Base-by-base conservation (phyloP, 2,797 vertebrate genomes). In the Glyptemys insculpta region DNA sequence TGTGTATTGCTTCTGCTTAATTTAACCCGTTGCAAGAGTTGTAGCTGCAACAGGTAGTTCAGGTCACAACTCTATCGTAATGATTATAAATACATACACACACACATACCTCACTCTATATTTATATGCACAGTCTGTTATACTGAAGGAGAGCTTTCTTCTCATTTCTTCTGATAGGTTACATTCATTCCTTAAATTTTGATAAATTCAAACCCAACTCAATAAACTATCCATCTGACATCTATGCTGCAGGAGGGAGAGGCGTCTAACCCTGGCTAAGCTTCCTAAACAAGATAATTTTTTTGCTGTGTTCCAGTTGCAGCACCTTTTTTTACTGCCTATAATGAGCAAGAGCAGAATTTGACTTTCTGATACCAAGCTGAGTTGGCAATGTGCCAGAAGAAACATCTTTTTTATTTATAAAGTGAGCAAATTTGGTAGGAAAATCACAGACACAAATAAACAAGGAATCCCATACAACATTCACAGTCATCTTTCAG, bases 181-280 rank as follows among this genome's bases (percentile, higher is more conserved):
- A 27, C 1, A 1, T 65, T 96, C 92, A 93, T 91, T 94, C 74
- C 87, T 93, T 90, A 95, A 92, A 81, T 59, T 68, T 68, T 11
- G 86, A 59, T 92, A 93, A 97, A 94, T 96, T 96, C 91, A 97
- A 97, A 93, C 89, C 91, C 97, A 89, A 94, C 89, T 94, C 94
- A 96, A 97, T 94, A 91, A 94, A 93, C 49, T 72, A 94, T 91
- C 88, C 95, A 96, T 96, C 94, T 97, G 95, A 94, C 89, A 96
- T 93, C 47, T 96, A 87, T 50, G 68, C 84, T 87, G 82, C 91
- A 94, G 90, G 91, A 37, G 97, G 80, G 47, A 96, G 96, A 86
- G 96, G 88, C 88, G 93, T 97, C 93, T 95, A 94, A 97, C 94
- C 92, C 91, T 95, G 93, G 91, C 83, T 94, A 86, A 52, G 88